Evolutionary conservation across 2,797 vertebrate genomes (phyloP).

Genomic region (Notamacropus eugenii): DNA sequence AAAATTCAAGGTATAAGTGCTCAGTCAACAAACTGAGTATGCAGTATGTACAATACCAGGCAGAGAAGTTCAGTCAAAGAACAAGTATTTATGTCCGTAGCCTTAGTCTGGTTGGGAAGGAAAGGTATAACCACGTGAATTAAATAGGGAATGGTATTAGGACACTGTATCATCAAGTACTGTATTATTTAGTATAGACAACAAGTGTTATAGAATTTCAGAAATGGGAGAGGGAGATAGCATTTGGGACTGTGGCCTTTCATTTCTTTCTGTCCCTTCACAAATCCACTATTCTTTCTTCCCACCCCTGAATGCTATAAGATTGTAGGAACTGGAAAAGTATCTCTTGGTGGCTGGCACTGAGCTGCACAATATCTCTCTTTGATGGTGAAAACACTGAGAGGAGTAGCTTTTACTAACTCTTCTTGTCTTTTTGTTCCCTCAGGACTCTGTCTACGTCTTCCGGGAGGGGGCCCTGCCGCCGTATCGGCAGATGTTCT

Average conservation of each 20-base stretch:
- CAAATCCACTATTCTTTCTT: background rate
- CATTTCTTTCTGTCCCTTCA: background rate
- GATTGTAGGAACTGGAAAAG: background rate
- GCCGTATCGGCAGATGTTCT: conserved; percentile 99
- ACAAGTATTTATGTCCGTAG: background rate
- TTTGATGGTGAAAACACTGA: background rate
- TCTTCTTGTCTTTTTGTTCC: background rate
- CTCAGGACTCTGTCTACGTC: conserved; percentile 93
- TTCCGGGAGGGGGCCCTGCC: conserved; percentile 95
- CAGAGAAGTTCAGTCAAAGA: background rate
- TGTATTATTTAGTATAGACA: background rate
- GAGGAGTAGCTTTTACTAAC: background rate
- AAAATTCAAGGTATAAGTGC: background rate
- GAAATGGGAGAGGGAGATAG: background rate
- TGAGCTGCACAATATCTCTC: background rate
- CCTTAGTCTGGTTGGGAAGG: background rate
- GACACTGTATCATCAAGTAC: background rate
- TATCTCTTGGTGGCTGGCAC: background rate
- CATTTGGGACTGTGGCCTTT: background rate
- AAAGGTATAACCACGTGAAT: background rate
- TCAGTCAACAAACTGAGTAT: background rate
- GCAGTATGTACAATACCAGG: fast-evolving
- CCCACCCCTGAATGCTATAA: background rate
- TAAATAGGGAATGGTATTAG: background rate
- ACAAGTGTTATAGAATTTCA: background rate